These are phyloP conservation scores for Phymorhynchus buccinoides DNA, from an alignment of 1,140 invertebrate genomes.

Conservation along the genomic window DNA sequence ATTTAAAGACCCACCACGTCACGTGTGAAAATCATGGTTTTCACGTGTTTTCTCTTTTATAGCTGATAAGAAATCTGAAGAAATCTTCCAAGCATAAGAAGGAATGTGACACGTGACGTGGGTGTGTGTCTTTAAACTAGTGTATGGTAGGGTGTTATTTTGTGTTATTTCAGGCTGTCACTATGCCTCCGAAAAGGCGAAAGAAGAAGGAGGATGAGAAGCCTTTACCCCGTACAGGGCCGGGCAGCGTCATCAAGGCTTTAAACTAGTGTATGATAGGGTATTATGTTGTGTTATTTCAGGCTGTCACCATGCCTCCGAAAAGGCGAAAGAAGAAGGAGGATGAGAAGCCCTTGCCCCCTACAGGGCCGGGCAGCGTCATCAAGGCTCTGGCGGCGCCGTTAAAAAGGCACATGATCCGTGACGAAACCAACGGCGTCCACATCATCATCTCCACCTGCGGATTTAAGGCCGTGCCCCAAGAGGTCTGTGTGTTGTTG, in stretches of 20 bases:
- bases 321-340: conserved; percentile 54
- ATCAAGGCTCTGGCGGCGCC: conserved; percentile 63
- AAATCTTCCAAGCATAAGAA: neutral
- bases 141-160: neutral
- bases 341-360: conserved; percentile 63
- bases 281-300: neutral
- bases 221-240: conserved; percentile 59
- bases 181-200: neutral
- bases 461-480: conserved; percentile 62
- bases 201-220: conserved; percentile 65
- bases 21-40: too few relatives aligned
- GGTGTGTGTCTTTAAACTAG: too few relatives aligned
- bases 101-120: too few relatives aligned
- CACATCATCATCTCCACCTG: conserved; percentile 60
- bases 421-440: conserved; percentile 49
- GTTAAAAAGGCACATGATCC: neutral
- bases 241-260: too few relatives aligned
- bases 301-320: neutral
- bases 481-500: conserved; percentile 46
- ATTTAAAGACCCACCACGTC: neutral
- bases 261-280: neutral
- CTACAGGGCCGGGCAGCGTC: conserved; percentile 68
- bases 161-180: neutral
- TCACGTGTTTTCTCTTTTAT: neutral
- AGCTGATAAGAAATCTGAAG: neutral